Evolutionary conservation across 2,888 invertebrate genomes (phyloP).

Genomic region (Ramazzottius varieornatus): DNA sequence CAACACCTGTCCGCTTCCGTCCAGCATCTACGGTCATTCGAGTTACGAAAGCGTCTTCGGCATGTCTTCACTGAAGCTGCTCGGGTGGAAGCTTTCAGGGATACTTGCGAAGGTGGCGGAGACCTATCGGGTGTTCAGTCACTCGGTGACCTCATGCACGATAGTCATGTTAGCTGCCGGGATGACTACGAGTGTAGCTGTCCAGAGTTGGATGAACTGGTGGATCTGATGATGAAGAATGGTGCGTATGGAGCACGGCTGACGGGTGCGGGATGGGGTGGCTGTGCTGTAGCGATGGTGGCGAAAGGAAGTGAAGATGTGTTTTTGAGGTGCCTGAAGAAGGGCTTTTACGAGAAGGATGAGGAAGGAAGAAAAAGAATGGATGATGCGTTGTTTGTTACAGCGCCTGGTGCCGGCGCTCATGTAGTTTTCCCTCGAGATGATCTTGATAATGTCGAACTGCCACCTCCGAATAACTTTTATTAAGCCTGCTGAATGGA

Average conservation of each 20-base stretch:
- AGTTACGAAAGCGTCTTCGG: constrained; percentile 53
- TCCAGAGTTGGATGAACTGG: constrained; percentile 51
- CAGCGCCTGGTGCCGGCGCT: too few species aligned
- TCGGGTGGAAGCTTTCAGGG: constrained; percentile 49
- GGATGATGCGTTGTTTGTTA: too few species aligned
- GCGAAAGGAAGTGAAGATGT: constrained; percentile 30
- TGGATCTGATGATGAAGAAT: constrained; percentile 36
- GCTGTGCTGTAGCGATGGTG: constrained; percentile 67
- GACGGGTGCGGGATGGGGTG: constrained; percentile 96
- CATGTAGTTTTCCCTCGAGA: too few species aligned
- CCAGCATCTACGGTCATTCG: constrained; percentile 29
- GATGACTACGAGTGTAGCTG: constrained; percentile 78
- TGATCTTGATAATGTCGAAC: too few species aligned
- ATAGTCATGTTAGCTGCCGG: constrained; percentile 59
- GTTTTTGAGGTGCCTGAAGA: not conserved
- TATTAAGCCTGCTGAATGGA: too few species aligned
- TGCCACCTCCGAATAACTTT: too few species aligned
- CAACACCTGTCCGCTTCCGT: constrained; percentile 39
- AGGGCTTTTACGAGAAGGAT: too few species aligned
- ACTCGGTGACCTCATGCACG: constrained; percentile 55
- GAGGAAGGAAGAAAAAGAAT: too few species aligned
- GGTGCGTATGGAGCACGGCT: constrained; percentile 57
- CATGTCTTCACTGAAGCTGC: constrained; percentile 61
- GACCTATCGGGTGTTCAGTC: constrained; percentile 11
- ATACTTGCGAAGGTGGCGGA: constrained; percentile 33